Evolutionary conservation across 2,797 vertebrate species (phyloP).

Genomic region (Loriculus beryllinus): DNA sequence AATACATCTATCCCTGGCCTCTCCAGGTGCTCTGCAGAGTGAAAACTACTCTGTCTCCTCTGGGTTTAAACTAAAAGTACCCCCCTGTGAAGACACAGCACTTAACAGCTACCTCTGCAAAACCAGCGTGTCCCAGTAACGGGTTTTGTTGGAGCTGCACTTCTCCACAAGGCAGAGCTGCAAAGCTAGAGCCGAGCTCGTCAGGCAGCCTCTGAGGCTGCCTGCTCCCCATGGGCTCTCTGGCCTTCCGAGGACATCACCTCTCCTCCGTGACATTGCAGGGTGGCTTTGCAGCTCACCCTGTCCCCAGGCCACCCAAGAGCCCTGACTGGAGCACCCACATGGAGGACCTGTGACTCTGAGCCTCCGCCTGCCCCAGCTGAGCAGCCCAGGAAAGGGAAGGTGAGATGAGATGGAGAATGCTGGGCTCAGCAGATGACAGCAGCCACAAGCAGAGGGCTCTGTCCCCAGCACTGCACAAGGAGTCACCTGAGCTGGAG

Average conservation of each 20-base stretch:
- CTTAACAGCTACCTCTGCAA: neutral
- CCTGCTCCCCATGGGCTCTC: neutral
- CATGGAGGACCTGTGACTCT: neutral
- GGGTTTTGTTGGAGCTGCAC: fast-evolving
- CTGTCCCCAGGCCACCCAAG: neutral
- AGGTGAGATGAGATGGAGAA: neutral
- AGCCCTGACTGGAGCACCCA: neutral
- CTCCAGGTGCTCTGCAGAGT: neutral
- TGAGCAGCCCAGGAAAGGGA: neutral
- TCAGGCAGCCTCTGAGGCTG: neutral
- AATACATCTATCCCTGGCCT: neutral
- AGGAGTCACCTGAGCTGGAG: neutral
- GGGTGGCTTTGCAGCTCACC: neutral
- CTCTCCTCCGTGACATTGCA: neutral
- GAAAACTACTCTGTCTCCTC: neutral
- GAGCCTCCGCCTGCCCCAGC: neutral
- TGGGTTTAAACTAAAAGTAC: neutral
- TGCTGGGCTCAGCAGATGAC: neutral
- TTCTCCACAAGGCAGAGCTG: neutral
- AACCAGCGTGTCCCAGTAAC: neutral
- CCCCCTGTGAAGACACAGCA: neutral
- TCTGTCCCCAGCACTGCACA: neutral
- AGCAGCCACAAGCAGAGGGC: neutral
- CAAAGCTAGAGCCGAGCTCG: neutral
- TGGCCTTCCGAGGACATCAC: neutral